Percentiles rank a stretch among this genome's conserved stretches.
These are phyloP conservation scores for Pyrocephalus nanus DNA, from an alignment of 2,797 vertebrate genomes.

Conservation along the genomic window DNA sequence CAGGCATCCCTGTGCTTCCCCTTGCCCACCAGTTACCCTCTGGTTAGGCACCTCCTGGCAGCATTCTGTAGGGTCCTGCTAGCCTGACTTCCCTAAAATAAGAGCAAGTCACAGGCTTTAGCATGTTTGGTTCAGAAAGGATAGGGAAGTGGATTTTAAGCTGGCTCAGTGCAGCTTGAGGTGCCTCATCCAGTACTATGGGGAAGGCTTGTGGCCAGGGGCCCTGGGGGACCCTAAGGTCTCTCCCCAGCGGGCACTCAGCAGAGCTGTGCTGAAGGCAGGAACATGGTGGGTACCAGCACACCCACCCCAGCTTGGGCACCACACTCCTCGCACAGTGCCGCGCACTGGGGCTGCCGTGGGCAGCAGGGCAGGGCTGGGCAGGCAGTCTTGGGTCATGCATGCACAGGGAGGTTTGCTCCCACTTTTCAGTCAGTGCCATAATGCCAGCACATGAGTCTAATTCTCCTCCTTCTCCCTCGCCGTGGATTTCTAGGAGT, in stretches of 20 bases:
- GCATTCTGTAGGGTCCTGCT: not conserved
- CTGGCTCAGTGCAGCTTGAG: not conserved
- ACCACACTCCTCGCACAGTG: rapidly evolving
- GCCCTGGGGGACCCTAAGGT: not conserved
- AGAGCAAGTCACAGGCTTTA: not conserved
- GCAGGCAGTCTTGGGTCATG: not conserved
- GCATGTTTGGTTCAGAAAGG: not conserved
- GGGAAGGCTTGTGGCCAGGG: not conserved
- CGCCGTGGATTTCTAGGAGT: slow-evolving; percentile 78
- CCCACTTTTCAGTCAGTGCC: not conserved
- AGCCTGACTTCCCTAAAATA: not conserved
- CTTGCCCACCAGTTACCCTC: not conserved
- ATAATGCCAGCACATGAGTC: not conserved
- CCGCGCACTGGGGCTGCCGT: rapidly evolving
- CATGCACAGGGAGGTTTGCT: not conserved
- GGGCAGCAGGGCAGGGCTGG: not conserved
- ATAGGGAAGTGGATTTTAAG: not conserved
- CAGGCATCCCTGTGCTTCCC: not conserved
- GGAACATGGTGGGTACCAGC: not conserved
- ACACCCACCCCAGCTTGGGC: not conserved
- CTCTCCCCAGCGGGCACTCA: not conserved
- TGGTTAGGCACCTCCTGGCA: not conserved
- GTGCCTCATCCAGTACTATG: not conserved
- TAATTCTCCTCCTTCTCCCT: slow-evolving; percentile 60
- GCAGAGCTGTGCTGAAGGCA: not conserved